Base-by-base conservation (phyloP, 2,888 invertebrate species). In the Hemithea aestivaria region DNA sequence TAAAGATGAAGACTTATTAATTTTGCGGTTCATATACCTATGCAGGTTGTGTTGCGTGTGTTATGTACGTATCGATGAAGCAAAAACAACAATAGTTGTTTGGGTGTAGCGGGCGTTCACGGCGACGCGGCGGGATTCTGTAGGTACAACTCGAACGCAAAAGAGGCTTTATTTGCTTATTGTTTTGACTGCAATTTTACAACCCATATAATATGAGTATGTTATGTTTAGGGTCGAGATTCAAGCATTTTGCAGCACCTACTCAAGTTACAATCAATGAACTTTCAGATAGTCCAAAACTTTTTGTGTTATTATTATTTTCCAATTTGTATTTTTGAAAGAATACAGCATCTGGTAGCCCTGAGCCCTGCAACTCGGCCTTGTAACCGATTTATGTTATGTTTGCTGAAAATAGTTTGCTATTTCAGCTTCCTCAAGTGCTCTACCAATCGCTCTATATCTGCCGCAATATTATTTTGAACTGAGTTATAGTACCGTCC, bases 11-110 rank as follows among this genome's bases (percentile, higher is more conserved):
- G 36, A 33, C 26, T 29, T 32, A 25, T 29, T n/a, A n/a, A n/a
- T 34, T 33, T 35, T 34, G 24, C 16, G 38, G 9, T 27, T 20
- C 30, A 33, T 44, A 35, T 27, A 26, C 2, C 16, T 16, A 2
- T 16, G 32, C 32, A 28, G 32, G 24, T 29, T 28, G 28, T 36
- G 41, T 46, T 44, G 35, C 20, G 43, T 39, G 28, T 45, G 42
- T 44, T 45, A 4, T 16, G 38, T 36, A 38, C 36, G 36, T 32
- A 40, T 45, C 7, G 38, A 35, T 22, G 30, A 32, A 32, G 45
- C 43, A 62, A 61, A 54, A 46, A 41, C 48, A 61, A 64, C 61
- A 58, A 64, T 66, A 55, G 56, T 46, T 63, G 63, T 65, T 65
- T 64, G 58, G 64, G 59, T 56, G 43, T 37, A 24, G 24, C 26